Percentiles rank a stretch among this genome's conserved stretches.
phyloP scores from a whole-genome alignment of 2,797 vertebrate species.

The Melanotaenia nigrans region DNA sequence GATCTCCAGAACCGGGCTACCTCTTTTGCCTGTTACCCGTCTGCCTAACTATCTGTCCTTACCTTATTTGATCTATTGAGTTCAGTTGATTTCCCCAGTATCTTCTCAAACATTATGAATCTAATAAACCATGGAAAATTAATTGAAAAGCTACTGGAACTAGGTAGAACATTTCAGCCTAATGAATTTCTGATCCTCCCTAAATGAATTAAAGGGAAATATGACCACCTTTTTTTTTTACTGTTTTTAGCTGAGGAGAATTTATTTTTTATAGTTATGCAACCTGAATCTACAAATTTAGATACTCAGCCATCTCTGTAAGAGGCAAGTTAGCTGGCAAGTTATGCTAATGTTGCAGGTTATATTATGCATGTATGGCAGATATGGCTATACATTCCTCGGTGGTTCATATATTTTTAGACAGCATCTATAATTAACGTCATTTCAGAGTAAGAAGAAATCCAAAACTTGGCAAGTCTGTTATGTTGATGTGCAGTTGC shows the following conservation, averaged over 20 bases:
- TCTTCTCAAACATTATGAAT: neutral
- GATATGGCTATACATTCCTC: neutral
- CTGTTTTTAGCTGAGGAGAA: neutral
- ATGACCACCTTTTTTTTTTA: neutral
- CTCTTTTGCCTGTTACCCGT: constrained; percentile 6
- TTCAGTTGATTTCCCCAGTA: constrained; percentile 74
- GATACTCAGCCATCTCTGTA: neutral
- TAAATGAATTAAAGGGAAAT: neutral
- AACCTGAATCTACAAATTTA: neutral
- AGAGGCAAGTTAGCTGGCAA: neutral
- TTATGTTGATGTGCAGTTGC: neutral
- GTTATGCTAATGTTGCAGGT: neutral
- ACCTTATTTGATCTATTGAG: constrained; percentile 48
- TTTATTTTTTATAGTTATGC: neutral
- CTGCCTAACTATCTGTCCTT: constrained; percentile 32
- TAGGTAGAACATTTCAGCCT: neutral
- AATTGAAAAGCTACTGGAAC: too few species aligned
- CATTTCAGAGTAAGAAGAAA: neutral
- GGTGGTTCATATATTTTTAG: neutral
- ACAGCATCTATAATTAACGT: neutral
- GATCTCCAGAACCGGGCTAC: constrained; percentile 62
- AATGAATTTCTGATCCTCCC: neutral
- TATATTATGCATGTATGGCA: neutral
- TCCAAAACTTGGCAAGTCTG: neutral
- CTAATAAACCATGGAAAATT: too few species aligned